Evolutionary conservation across 1,140 invertebrate species (phyloP).

Genomic region (Popillia japonica): DNA sequence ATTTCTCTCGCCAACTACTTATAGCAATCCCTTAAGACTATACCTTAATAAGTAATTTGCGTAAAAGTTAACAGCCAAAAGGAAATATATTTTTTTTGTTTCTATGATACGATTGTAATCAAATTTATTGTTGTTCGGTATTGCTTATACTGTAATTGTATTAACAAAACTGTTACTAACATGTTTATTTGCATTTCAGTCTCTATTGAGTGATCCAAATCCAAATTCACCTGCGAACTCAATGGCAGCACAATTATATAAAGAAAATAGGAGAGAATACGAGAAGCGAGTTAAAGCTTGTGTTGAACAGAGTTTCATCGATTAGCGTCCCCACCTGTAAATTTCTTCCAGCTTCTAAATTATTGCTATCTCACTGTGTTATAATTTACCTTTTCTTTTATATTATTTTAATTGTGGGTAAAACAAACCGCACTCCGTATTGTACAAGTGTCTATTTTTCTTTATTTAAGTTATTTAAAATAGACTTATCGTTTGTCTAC

Average conservation of each 20-base stretch:
- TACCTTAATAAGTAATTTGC: too few relatives aligned
- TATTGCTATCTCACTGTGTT: conserved; percentile 43
- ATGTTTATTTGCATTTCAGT: conserved; percentile 70
- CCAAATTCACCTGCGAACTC: conserved; percentile 96
- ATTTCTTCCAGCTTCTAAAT: conserved; percentile 46
- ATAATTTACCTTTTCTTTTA: conserved; percentile 43
- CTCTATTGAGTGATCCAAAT: conserved; percentile 94
- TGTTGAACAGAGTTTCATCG: conserved; percentile 95
- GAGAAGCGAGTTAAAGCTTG: conserved; percentile 96
- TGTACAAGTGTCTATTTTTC: conserved; percentile 43
- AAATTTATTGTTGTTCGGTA: too few relatives aligned
- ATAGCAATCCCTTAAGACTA: too few relatives aligned
- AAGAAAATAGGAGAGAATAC: conserved; percentile 94
- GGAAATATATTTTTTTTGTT: too few relatives aligned
- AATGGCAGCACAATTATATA: conserved; percentile 95
- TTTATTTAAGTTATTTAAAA: conserved; percentile 43
- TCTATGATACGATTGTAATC: too few relatives aligned
- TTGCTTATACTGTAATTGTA: too few relatives aligned
- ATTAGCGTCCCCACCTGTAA: conserved; percentile 69
- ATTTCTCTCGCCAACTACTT: too few relatives aligned
- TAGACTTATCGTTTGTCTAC: conserved; percentile 41
- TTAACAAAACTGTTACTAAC: too few relatives aligned
- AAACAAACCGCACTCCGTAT: conserved; percentile 35
- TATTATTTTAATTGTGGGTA: conserved; percentile 37
- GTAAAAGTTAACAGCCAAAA: too few relatives aligned